phyloP scores from a whole-genome alignment of 2,797 vertebrate genomes.

The Amniataba percoides region DNA sequence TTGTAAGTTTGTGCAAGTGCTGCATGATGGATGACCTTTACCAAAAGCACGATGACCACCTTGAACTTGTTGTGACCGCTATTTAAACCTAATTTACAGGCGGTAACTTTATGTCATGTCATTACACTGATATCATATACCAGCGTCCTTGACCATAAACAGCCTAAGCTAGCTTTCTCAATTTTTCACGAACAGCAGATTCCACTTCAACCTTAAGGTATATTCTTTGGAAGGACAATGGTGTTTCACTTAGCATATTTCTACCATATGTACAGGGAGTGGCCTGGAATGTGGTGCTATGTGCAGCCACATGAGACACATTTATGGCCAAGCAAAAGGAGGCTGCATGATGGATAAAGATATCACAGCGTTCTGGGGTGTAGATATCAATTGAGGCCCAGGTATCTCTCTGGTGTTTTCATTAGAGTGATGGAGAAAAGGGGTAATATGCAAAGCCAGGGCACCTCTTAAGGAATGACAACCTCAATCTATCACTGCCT shows the following conservation, averaged over 20 bases:
- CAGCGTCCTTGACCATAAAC: constrained; percentile 49
- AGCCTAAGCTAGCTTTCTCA: background rate
- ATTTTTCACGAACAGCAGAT: constrained; percentile 45
- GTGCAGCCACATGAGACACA: constrained; percentile 63
- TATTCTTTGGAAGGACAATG: constrained; percentile 61
- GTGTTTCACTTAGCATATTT: constrained; percentile 69
- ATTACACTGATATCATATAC: constrained; percentile 1
- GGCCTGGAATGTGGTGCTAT: constrained; percentile 15
- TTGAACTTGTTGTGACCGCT: constrained; percentile 42
- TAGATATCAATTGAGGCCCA: constrained; percentile 50
- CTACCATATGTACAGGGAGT: constrained; percentile 36
- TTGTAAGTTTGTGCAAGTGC: constrained; percentile 27
- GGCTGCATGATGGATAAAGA: constrained; percentile 70
- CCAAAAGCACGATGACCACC: constrained; percentile 16
- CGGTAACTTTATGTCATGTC: constrained; percentile 25
- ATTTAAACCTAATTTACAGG: constrained; percentile 20
- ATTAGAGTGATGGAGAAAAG: constrained; percentile 68
- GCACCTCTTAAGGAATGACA: constrained; percentile 58
- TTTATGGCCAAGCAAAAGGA: constrained; percentile 41
- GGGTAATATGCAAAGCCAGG: constrained; percentile 67
- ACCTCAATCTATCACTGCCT: constrained; percentile 65
- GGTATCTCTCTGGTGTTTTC: constrained; percentile 57
- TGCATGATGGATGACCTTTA: constrained; percentile 15
- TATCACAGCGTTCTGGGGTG: constrained; percentile 46
- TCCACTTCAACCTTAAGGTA: constrained; percentile 13